A percentile compares a stretch with the other conserved stretches of the same genome.
Evolutionary conservation across 2,888 invertebrate species (phyloP).

Genomic region (Amorpha juglandis): DNA sequence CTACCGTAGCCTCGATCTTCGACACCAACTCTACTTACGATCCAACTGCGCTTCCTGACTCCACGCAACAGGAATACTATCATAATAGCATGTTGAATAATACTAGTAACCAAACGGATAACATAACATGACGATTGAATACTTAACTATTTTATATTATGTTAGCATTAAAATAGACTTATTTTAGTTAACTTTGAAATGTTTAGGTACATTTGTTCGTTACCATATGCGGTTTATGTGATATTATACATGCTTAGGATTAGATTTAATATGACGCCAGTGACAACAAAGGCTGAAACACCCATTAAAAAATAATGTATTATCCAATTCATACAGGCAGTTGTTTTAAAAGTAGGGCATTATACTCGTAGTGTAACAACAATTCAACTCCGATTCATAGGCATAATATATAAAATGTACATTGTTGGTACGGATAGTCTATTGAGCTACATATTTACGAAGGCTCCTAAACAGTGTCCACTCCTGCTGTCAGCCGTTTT

Average conservation of each 20-base stretch:
- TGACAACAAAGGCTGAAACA: constrained; percentile 35
- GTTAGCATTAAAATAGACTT: background rate
- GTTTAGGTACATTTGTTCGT: background rate
- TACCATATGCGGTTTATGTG: constrained; percentile 3
- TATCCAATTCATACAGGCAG: background rate
- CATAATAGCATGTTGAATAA: constrained; percentile 30
- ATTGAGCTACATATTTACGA: too few species aligned
- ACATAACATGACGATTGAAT: constrained; percentile 54
- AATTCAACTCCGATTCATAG: too few species aligned
- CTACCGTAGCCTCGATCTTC: constrained; percentile 31
- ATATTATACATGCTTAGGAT: constrained; percentile 29
- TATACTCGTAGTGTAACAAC: too few species aligned
- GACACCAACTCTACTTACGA: constrained; percentile 34
- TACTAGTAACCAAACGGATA: constrained; percentile 39
- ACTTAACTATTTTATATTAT: constrained; percentile 18
- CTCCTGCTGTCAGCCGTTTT: too few species aligned
- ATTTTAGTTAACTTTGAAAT: background rate
- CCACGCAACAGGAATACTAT: constrained; percentile 25
- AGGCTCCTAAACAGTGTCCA: too few species aligned
- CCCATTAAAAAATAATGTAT: constrained; percentile 29
- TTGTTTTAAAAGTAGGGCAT: background rate
- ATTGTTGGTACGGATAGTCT: too few species aligned
- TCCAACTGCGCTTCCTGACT: constrained; percentile 27
- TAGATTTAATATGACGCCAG: constrained; percentile 30
- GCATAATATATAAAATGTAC: too few species aligned